Percentiles rank a stretch among this genome's conserved stretches.
These are phyloP conservation scores for Whitmania pigra DNA, from an alignment of 1,140 invertebrate genomes.

Conservation along the genomic window DNA sequence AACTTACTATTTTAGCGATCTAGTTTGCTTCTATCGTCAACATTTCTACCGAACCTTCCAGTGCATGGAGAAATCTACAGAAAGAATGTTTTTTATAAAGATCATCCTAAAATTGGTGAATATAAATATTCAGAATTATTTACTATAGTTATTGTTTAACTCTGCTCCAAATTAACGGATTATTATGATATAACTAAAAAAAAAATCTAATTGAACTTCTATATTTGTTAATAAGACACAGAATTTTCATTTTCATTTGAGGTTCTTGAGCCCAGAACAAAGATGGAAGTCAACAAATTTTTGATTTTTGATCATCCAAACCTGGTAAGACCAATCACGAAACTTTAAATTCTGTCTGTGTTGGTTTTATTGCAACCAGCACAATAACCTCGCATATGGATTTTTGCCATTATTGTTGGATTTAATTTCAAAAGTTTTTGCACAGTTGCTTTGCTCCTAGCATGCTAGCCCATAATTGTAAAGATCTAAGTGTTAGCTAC, in stretches of 20 bases:
- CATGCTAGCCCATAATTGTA: too few relatives aligned
- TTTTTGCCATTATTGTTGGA: too few relatives aligned
- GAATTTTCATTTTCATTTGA: neutral
- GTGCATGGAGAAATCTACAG: conserved; percentile 9
- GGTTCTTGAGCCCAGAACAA: neutral
- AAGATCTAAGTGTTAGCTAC: too few relatives aligned
- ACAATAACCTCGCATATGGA: neutral
- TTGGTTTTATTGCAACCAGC: too few relatives aligned
- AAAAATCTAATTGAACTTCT: neutral
- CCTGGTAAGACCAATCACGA: neutral
- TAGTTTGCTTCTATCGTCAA: conserved; percentile 6
- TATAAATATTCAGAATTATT: too few relatives aligned
- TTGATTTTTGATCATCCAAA: conserved; percentile 6
- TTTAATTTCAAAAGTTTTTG: too few relatives aligned
- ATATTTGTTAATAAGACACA: neutral
- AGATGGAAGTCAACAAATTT: neutral
- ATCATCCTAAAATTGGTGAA: neutral
- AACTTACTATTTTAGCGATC: neutral
- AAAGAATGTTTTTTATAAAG: conserved; percentile 4
- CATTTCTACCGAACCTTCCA: conserved; percentile 10
- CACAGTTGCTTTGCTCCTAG: too few relatives aligned
- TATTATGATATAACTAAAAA: too few relatives aligned
- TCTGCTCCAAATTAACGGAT: too few relatives aligned
- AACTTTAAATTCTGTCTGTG: too few relatives aligned
- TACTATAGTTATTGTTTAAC: too few relatives aligned